Conservation (phyloP, 2,797 vertebrate genomes). For the Clarias laeviceps region DNA sequence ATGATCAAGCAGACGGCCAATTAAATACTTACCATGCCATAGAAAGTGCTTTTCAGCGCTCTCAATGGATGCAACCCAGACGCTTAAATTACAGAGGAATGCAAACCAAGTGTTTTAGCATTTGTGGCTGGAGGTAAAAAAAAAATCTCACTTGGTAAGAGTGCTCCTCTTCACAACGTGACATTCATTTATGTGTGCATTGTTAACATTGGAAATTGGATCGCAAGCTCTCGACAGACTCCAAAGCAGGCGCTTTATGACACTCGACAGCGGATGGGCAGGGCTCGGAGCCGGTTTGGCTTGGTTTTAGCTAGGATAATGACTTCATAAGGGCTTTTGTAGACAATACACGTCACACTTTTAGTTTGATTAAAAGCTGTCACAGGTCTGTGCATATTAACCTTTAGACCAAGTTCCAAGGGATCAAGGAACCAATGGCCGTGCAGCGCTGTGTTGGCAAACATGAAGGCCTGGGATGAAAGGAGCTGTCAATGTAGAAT, state of each 20-base stretch:
- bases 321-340: slow-evolving; percentile 22
- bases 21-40: slow-evolving; percentile 55
- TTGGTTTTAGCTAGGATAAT: slow-evolving; percentile 5
- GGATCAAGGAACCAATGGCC: slow-evolving; percentile 18
- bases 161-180: slow-evolving; percentile 39
- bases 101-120: slow-evolving; percentile 42
- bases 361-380: slow-evolving; percentile 26
- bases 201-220: slow-evolving; percentile 45
- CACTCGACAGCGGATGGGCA: slow-evolving; percentile 27
- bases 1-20: slow-evolving; percentile 56
- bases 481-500: slow-evolving; percentile 40
- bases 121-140: slow-evolving; percentile 35
- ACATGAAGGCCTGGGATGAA: slow-evolving; percentile 38
- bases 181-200: slow-evolving; percentile 33
- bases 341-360: not conserved
- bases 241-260: slow-evolving; percentile 33
- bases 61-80: slow-evolving; percentile 50
- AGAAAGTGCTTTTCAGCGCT: slow-evolving; percentile 52
- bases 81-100: slow-evolving; percentile 54
- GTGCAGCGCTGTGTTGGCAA: slow-evolving; percentile 16
- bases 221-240: slow-evolving; percentile 7
- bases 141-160: slow-evolving; percentile 1
- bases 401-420: slow-evolving; percentile 10
- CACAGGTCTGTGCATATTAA: not conserved
- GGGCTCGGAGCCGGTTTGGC: slow-evolving; percentile 11